These are phyloP conservation scores for Lophotriccus pileatus DNA, from an alignment of 2,797 vertebrate species.

Conservation along the genomic window DNA sequence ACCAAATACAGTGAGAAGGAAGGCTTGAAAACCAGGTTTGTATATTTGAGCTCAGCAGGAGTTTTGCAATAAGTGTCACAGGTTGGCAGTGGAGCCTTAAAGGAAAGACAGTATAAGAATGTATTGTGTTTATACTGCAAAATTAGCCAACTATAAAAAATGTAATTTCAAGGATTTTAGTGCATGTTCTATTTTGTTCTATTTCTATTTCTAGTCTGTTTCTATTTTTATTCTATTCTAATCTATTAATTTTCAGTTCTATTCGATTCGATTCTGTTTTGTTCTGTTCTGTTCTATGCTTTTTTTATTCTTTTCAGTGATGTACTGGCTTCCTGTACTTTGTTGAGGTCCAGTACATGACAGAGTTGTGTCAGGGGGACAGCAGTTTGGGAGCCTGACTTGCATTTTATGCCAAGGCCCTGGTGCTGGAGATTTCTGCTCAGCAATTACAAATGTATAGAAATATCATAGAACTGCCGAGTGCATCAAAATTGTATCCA, in stretches of 20 bases:
- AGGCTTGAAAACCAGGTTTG: background rate
- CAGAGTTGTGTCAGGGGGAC: background rate
- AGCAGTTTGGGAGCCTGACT: background rate
- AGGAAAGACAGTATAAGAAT: background rate
- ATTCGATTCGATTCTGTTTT: rapidly evolving
- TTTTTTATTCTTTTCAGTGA: background rate
- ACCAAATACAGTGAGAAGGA: background rate
- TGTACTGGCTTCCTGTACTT: background rate
- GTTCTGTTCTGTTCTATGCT: background rate
- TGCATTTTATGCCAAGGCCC: background rate
- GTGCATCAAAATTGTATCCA: background rate
- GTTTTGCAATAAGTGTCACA: background rate
- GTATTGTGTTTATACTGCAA: background rate
- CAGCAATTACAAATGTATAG: background rate
- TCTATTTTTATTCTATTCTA: background rate
- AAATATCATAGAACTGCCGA: background rate
- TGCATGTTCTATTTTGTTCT: no score
- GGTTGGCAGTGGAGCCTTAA: background rate
- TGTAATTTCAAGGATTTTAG: background rate
- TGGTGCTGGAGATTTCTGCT: background rate
- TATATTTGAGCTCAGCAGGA: background rate
- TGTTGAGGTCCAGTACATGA: background rate
- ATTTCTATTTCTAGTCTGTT: background rate
- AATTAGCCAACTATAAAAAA: background rate
- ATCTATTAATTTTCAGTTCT: no score